Percentiles rank a stretch among this genome's conserved stretches.
Evolutionary conservation across 2,888 invertebrate species (phyloP).

Genomic region (Plagodis pulveraria): DNA sequence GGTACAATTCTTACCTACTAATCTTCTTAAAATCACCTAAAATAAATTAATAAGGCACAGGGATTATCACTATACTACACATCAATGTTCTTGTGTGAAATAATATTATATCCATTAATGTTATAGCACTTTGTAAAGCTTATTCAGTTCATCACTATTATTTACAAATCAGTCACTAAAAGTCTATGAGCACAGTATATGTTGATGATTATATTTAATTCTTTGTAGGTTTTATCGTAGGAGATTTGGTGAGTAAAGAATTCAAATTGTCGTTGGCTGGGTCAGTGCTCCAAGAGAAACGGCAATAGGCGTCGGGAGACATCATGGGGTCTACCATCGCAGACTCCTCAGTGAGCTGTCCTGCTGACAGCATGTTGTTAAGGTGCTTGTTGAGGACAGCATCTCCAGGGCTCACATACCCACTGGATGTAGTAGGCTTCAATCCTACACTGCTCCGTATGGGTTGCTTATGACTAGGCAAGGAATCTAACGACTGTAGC

Average conservation of each 20-base stretch:
- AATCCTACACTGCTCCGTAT: slow-evolving; percentile 62
- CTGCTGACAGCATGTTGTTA: slow-evolving; percentile 68
- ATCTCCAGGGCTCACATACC: slow-evolving; percentile 74
- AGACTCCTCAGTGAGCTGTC: slow-evolving; percentile 68
- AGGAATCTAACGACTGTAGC: slow-evolving; percentile 71
- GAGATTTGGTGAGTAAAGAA: slow-evolving; percentile 69
- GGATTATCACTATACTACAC: slow-evolving; percentile 81
- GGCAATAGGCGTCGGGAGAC: slow-evolving; percentile 81
- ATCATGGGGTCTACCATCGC: slow-evolving; percentile 76
- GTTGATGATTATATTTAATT: slow-evolving; percentile 63
- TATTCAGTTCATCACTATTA: slow-evolving; percentile 61
- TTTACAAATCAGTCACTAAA: slow-evolving; percentile 72
- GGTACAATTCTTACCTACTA: slow-evolving; percentile 71
- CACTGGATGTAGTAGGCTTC: slow-evolving; percentile 63
- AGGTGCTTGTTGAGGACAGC: slow-evolving; percentile 76
- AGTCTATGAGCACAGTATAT: slow-evolving; percentile 61
- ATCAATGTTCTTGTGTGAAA: slow-evolving; percentile 68
- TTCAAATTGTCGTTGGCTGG: slow-evolving; percentile 77
- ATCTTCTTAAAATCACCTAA: slow-evolving; percentile 76
- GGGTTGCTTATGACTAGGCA: slow-evolving; percentile 73
- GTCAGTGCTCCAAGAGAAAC: slow-evolving; percentile 81
- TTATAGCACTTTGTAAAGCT: slow-evolving; percentile 70
- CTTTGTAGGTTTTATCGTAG: slow-evolving; percentile 63
- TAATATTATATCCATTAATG: slow-evolving; percentile 66
- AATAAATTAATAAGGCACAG: slow-evolving; percentile 85